Base-by-base conservation (phyloP, 2,797 vertebrate species). In the Rhinophrynus dorsalis region DNA sequence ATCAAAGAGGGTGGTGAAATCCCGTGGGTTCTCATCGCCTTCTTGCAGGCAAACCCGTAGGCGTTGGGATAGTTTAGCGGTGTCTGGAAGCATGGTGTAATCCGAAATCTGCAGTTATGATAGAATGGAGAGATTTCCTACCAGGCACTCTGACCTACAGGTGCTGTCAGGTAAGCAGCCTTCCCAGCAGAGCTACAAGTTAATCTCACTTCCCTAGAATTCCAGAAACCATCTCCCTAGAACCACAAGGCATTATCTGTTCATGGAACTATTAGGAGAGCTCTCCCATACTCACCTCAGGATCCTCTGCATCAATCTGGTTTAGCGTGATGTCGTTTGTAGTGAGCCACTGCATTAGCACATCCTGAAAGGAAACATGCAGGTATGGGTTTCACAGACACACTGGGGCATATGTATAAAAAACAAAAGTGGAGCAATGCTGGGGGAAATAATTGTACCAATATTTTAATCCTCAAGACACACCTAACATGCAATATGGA, bases 281-380 rank as follows among this genome's bases (percentile, higher is more conserved):
- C n/a, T n/a, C n/a, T 9, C 6, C 15, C 1, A 29, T 24, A 48
- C 68, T 81, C 80, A 99, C 97, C 91, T 98, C 96, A 9, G 97
- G 96, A 79, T 99, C 92, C 62, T 98, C 94, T 0, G 94, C 92
- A 81, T 99, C 96, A 64, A 95, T 95, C 80, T 97, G 94, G 80
- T 98, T 98, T 67, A 98, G 89, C 44, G 89, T 92, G 74, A 98
- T 88, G 51, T 90, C 93, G 47, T 90, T 90, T 9, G 94, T 93
- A 73, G 93, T 96, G 17, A 99, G 93, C 97, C 97, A 98, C 76
- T 96, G 97, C 80, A 99, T 94, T 77, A 98, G 88, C 57, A 99
- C 92, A 73, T 97, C 96, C 97, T 99, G 78, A 13, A 17, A 44
- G n/a, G n/a, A n/a, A n/a, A n/a, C n/a, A n/a, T n/a, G n/a, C n/a